Evolutionary conservation across 2,888 invertebrate species (phyloP).

Genomic region (Scaptodrosophila latifasciaeformis): DNA sequence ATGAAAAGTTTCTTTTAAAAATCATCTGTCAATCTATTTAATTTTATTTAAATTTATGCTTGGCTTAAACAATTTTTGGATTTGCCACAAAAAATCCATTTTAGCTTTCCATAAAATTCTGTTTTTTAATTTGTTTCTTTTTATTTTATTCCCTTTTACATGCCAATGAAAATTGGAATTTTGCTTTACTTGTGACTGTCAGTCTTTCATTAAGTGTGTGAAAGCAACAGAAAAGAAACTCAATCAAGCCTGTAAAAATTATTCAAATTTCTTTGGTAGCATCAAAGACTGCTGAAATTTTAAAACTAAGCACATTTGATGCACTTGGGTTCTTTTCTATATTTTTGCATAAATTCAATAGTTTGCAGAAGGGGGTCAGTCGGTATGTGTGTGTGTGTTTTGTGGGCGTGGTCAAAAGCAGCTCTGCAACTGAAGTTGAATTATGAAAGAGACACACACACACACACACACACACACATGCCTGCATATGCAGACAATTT

Average conservation of each 20-base stretch:
- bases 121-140: too few species aligned
- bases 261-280: background rate
- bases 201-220: too few species aligned
- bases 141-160: too few species aligned
- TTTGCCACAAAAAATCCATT: too few species aligned
- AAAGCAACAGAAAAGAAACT: too few species aligned
- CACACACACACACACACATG: background rate
- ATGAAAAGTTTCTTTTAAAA: too few species aligned
- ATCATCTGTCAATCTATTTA: too few species aligned
- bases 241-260: constrained; percentile 5
- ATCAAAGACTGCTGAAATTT: constrained; percentile 2
- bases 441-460: constrained; percentile 45
- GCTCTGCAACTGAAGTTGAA: constrained; percentile 42
- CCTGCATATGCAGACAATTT: background rate
- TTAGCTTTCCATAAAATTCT: too few species aligned
- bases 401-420: constrained; percentile 37
- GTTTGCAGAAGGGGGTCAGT: constrained; percentile 8
- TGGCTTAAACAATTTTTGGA: too few species aligned
- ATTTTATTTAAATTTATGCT: too few species aligned
- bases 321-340: background rate
- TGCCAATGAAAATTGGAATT: too few species aligned
- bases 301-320: constrained; percentile 4
- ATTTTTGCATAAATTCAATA: constrained; percentile 5
- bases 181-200: too few species aligned
- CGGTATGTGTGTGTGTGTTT: background rate